Evolutionary conservation across 1,140 invertebrate species (phyloP).

Genomic region (Eurosta solidaginis): DNA sequence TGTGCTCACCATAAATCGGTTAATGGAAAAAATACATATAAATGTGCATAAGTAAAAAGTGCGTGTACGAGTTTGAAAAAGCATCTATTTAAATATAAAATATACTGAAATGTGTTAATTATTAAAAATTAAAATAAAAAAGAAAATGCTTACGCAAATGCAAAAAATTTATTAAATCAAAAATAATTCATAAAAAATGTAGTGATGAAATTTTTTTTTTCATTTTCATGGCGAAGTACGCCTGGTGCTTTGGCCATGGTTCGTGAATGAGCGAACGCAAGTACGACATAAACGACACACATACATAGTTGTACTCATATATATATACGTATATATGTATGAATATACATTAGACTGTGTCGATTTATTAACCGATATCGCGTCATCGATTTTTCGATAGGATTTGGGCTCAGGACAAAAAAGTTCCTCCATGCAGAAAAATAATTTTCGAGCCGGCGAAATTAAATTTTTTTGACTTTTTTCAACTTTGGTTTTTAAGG

Average conservation of each 20-base stretch:
- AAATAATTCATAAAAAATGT: background rate
- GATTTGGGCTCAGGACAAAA: too few species aligned
- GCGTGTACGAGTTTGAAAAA: background rate
- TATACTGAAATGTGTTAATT: background rate
- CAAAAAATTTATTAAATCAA: background rate
- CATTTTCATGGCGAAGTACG: conserved; percentile 5
- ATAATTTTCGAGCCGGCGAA: too few species aligned
- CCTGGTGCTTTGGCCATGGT: conserved; percentile 11
- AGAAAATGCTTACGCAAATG: too few species aligned
- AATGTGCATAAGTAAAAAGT: background rate
- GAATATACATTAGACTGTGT: too few species aligned
- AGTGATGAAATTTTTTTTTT: conserved; percentile 22
- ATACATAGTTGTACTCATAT: background rate
- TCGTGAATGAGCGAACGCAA: conserved; percentile 21
- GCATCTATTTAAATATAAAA: background rate
- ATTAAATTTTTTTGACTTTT: too few species aligned
- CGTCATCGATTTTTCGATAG: too few species aligned
- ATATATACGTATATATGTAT: background rate
- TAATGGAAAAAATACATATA: background rate
- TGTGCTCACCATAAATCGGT: background rate
- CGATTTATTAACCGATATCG: too few species aligned
- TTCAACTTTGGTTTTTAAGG: too few species aligned
- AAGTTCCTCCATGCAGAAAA: too few species aligned
- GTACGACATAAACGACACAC: conserved; percentile 1
- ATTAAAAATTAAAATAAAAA: background rate